These are phyloP conservation scores for Lasioglossum zephyrum DNA, from an alignment of 2,888 invertebrate genomes.

Conservation along the genomic window DNA sequence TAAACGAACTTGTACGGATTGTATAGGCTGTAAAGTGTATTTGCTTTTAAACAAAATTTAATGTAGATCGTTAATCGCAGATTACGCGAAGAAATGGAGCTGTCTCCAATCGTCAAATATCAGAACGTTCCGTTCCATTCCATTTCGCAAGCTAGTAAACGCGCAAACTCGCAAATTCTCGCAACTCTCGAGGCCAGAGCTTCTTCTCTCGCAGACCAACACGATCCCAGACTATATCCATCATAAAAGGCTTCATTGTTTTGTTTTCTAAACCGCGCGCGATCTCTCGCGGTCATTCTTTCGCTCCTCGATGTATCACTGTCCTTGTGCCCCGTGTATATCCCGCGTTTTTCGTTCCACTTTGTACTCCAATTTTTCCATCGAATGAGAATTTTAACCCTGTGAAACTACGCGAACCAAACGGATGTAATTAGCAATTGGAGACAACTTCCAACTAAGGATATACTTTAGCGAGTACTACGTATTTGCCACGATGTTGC, in stretches of 20 bases:
- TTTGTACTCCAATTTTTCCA: background rate
- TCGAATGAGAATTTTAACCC: background rate
- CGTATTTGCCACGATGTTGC: conserved; percentile 75
- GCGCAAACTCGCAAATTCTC: conserved; percentile 2
- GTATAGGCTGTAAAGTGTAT: conserved; percentile 82
- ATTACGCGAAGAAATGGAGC: conserved; percentile 57
- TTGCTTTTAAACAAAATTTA: conserved; percentile 85
- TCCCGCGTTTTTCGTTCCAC: background rate
- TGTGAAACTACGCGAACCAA: conserved; percentile 12
- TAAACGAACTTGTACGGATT: conserved; percentile 72
- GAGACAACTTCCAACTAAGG: conserved; percentile 72
- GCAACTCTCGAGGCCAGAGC: background rate
- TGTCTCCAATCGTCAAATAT: conserved; percentile 69
- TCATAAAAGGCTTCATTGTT: background rate
- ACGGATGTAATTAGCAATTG: conserved; percentile 73
- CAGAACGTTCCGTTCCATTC: conserved; percentile 53
- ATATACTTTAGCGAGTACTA: conserved; percentile 69
- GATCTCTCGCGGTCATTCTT: background rate
- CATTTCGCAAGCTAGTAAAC: conserved; percentile 5
- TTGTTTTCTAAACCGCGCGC: background rate
- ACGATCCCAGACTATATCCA: background rate
- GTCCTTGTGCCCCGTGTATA: background rate
- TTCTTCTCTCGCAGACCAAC: background rate
- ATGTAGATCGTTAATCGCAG: conserved; percentile 85
- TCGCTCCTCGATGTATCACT: background rate